Conservation (phyloP, 23 tunicate species). For the Halocynthia roretzi region DNA sequence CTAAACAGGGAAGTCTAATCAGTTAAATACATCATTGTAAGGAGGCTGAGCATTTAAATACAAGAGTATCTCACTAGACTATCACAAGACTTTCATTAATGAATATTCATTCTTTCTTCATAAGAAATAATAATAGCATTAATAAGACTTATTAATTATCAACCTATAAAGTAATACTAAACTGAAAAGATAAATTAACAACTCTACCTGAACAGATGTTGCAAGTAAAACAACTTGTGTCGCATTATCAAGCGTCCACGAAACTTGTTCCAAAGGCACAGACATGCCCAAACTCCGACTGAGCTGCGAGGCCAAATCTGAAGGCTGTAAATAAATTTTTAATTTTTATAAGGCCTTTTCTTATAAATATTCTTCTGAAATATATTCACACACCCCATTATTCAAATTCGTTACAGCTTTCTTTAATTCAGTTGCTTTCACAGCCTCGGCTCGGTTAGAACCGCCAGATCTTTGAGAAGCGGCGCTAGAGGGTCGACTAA, state of each 20-base stretch:
- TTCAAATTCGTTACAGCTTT: not conserved
- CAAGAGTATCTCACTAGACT: too few relatives aligned
- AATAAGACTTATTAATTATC: not conserved
- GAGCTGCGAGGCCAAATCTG: slow-evolving; percentile 53
- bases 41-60: too few relatives aligned
- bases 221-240: slow-evolving; percentile 78
- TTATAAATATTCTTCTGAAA: not conserved
- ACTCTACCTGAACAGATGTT: slow-evolving; percentile 58
- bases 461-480: slow-evolving; percentile 59
- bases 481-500: slow-evolving; percentile 93
- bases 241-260: slow-evolving; percentile 84
- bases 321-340: slow-evolving; percentile 22
- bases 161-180: not conserved
- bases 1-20: not conserved
- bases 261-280: slow-evolving; percentile 40
- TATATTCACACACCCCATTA: slow-evolving; percentile 11
- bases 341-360: not conserved
- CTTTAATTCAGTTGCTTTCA: slow-evolving; percentile 10
- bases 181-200: too few relatives aligned
- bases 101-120: too few relatives aligned
- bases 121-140: too few relatives aligned
- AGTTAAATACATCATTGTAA: too few relatives aligned
- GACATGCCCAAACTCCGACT: slow-evolving; percentile 29
- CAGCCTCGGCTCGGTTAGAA: slow-evolving; percentile 25
- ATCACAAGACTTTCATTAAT: too few relatives aligned